These are phyloP conservation scores for Sepiola atlantica DNA, from an alignment of 2,888 invertebrate genomes.

Conservation along the genomic window DNA sequence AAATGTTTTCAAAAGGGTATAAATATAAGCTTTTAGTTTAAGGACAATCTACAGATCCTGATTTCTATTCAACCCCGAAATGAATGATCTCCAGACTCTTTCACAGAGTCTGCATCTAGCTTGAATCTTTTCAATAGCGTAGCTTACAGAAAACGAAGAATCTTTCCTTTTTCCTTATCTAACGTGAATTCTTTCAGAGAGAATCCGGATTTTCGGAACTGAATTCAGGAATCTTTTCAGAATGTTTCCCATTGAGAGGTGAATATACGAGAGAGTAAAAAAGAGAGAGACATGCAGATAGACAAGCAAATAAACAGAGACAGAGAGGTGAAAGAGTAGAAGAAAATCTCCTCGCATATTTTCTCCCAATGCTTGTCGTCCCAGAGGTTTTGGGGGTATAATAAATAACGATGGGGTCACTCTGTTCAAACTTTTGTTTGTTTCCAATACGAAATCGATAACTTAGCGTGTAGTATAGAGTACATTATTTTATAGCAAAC, in stretches of 20 bases:
- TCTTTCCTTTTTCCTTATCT: neutral
- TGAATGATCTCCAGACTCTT: neutral
- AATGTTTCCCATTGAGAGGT: neutral
- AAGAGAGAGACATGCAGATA: too few species aligned
- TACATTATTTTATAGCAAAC: too few species aligned
- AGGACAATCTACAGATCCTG: slow-evolving; percentile 13
- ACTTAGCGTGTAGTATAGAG: too few species aligned
- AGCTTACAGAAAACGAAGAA: neutral
- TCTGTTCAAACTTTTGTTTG: neutral
- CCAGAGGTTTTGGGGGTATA: too few species aligned
- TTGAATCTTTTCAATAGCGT: neutral
- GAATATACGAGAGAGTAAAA: neutral
- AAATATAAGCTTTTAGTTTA: slow-evolving; percentile 20
- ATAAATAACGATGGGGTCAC: neutral
- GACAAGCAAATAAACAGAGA: too few species aligned
- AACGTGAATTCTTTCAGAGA: neutral
- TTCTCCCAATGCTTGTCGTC: too few species aligned
- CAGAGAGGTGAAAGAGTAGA: too few species aligned
- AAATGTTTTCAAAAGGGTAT: neutral
- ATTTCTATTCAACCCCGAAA: neutral
- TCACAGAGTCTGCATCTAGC: neutral
- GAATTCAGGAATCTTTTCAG: neutral
- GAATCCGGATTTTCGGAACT: neutral
- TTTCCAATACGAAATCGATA: neutral
- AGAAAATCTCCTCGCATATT: too few species aligned